phyloP scores from a whole-genome alignment of 2,888 invertebrate species.

The Agrilus biguttatus region DNA sequence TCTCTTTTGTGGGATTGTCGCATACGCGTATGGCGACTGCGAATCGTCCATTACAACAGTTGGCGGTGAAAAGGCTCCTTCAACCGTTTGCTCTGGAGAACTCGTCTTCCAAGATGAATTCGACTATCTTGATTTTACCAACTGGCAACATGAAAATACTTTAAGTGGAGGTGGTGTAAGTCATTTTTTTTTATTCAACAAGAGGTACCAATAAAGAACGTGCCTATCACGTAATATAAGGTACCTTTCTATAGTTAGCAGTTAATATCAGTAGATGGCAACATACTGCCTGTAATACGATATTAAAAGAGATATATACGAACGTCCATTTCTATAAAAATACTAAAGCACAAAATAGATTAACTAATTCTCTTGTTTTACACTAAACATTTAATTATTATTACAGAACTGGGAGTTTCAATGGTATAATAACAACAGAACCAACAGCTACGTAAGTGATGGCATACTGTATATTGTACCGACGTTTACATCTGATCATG shows the following conservation, averaged over 20 bases:
- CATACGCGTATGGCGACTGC: conserved; percentile 17
- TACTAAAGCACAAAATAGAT: no score
- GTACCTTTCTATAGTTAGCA: no score
- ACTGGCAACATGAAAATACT: conserved; percentile 50
- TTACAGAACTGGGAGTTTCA: conserved; percentile 56
- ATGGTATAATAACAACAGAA: conserved; percentile 51
- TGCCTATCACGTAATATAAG: no score
- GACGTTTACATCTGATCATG: conserved; percentile 39
- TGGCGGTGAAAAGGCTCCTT: conserved; percentile 36
- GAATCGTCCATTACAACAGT: conserved; percentile 34
- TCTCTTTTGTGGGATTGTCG: no score
- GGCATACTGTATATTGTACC: conserved; percentile 48
- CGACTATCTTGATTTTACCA: conserved; percentile 37
- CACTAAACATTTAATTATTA: no score
- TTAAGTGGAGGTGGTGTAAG: conserved; percentile 47
- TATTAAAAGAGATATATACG: no score
- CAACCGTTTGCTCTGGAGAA: conserved; percentile 34
- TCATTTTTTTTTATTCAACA: not conserved
- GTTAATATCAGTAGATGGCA: no score
- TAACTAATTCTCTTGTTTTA: no score
- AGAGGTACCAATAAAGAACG: no score
- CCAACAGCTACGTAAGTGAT: conserved; percentile 44
- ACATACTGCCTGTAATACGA: no score
- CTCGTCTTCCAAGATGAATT: conserved; percentile 48
- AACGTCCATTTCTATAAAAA: no score